Percentiles rank a stretch among this genome's conserved stretches.
phyloP scores from a whole-genome alignment of 2,797 vertebrate genomes.

The Poecilia picta region DNA sequence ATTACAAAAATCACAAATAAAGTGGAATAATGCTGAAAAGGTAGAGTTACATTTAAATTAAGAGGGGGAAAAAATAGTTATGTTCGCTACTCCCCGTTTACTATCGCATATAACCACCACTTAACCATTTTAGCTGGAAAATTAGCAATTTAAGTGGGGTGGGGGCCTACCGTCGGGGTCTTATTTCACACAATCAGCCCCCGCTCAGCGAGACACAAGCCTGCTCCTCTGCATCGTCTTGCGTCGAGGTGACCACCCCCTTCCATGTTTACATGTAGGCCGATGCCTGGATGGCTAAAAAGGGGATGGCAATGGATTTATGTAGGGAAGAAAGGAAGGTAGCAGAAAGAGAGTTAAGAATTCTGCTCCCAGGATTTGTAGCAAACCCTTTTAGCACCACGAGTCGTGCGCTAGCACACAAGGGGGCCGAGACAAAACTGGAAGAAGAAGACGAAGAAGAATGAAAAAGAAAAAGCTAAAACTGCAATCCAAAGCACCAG shows the following conservation, averaged over 20 bases:
- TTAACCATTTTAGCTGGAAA: conserved; percentile 71
- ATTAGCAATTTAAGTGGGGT: conserved; percentile 51
- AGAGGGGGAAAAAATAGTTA: conserved; percentile 42
- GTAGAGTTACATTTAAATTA: conserved; percentile 64
- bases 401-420: conserved; percentile 73
- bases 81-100: conserved; percentile 79
- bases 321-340: conserved; percentile 52
- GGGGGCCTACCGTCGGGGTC: conserved; percentile 44
- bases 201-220: conserved; percentile 62
- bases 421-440: conserved; percentile 71
- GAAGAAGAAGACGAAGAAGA: conserved; percentile 44
- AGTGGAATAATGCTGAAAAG: conserved; percentile 82
- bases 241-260: conserved; percentile 80
- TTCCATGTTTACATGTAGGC: conserved; percentile 85
- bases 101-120: conserved; percentile 50
- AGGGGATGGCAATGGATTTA: conserved; percentile 50
- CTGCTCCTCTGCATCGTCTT: conserved; percentile 73
- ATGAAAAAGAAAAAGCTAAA: conserved; percentile 67
- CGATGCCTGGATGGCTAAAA: conserved; percentile 81
- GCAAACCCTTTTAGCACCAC: conserved; percentile 75
- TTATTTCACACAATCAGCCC: conserved; percentile 54
- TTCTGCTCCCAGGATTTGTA: conserved; percentile 62
- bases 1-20: conserved; percentile 84
- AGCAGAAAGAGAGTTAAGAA: conserved; percentile 59
- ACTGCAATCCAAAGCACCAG: conserved; percentile 84